Evolutionary conservation across 35 echinoderm and acorn worm genomes (phyloP).

Genomic region (Lytechinus pictus): DNA sequence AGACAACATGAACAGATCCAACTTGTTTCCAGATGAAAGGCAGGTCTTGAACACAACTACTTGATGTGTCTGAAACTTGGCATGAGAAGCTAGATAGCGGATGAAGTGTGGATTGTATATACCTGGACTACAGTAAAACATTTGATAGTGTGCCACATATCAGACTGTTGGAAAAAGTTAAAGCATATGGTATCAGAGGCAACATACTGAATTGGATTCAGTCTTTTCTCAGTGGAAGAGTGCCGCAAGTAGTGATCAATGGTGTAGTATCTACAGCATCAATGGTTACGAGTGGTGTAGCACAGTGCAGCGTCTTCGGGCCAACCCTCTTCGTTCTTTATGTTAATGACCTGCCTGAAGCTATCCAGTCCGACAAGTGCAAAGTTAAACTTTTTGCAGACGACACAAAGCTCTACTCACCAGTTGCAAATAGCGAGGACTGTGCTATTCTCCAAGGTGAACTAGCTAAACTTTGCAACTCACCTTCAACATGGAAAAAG

Average conservation of each 20-base stretch:
- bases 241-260: neutral
- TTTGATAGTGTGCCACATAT: neutral
- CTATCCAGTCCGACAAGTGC: neutral
- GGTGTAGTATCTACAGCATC: neutral
- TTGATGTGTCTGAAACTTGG: neutral
- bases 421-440: neutral
- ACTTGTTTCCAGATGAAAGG: neutral
- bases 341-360: neutral
- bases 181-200: neutral
- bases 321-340: neutral
- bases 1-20: neutral
- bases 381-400: neutral
- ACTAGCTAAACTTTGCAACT: neutral
- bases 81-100: neutral
- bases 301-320: neutral
- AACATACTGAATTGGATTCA: neutral
- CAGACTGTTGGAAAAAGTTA: neutral
- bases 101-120: neutral
- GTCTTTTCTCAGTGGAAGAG: neutral
- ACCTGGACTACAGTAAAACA: neutral
- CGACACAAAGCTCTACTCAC: neutral
- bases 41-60: neutral
- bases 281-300: neutral
- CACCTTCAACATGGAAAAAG: neutral
- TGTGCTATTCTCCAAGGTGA: neutral